These are phyloP conservation scores for Bellardia bayeri DNA, from an alignment of 2,888 invertebrate genomes.

Conservation along the genomic window DNA sequence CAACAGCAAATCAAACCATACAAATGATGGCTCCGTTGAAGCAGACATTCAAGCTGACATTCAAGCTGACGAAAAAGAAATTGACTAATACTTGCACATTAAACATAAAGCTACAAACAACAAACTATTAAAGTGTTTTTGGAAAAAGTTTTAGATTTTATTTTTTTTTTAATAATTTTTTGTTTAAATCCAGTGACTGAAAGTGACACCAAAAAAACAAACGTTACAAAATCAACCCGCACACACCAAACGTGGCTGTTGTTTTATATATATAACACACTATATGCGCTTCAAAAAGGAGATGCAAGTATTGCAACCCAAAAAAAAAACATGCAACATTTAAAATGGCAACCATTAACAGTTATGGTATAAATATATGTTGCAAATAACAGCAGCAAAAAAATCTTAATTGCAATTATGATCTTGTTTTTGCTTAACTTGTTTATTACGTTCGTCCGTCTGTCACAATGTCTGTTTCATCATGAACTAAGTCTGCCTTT, in stretches of 20 bases:
- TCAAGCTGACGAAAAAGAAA: conserved; percentile 53
- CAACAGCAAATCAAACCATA: conserved; percentile 20
- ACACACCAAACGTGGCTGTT: conserved; percentile 35
- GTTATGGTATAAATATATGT: conserved; percentile 63
- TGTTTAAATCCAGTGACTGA: conserved; percentile 39
- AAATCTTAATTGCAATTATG: conserved; percentile 68
- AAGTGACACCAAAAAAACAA: conserved; percentile 66
- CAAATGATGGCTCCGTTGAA: conserved; percentile 48
- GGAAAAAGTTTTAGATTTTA: conserved; percentile 35
- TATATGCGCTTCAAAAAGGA: conserved; percentile 25
- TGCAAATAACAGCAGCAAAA: conserved; percentile 47
- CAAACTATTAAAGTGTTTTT: conserved; percentile 48
- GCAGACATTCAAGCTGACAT: conserved; percentile 18
- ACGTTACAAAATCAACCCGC: conserved; percentile 68
- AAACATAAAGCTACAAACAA: conserved; percentile 12
- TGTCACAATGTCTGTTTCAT: conserved; percentile 52
- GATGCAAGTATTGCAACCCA: conserved; percentile 12
- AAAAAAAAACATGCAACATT: conserved; percentile 50
- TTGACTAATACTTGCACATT: conserved; percentile 46
- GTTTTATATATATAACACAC: background rate
- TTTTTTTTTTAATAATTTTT: background rate
- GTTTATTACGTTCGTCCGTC: conserved; percentile 14
- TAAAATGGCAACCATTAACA: conserved; percentile 59
- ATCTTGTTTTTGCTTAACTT: conserved; percentile 58
- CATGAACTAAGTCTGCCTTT: conserved; percentile 63